A percentile compares a stretch with the other conserved stretches of the same genome.
These are phyloP conservation scores for Nesometra sesokonis DNA, from an alignment of 35 echinoderm and acorn worm genomes.

Conservation along the genomic window DNA sequence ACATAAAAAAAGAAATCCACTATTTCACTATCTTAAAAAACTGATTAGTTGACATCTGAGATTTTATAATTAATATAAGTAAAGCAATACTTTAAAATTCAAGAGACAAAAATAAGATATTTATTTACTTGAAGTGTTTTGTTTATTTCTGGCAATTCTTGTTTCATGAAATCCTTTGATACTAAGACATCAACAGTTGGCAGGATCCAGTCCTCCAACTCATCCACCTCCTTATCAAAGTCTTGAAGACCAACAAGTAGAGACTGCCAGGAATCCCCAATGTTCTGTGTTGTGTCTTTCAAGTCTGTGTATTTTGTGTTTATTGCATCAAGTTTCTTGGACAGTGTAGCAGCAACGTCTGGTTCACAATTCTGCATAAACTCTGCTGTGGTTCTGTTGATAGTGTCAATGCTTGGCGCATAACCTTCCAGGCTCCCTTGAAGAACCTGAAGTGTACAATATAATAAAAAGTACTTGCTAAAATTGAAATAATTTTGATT, in stretches of 20 bases:
- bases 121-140: constrained; percentile 69
- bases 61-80: not conserved
- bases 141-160: constrained; percentile 47
- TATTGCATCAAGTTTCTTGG: constrained; percentile 65
- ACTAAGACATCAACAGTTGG: constrained; percentile 59
- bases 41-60: too few species aligned
- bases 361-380: constrained; percentile 66
- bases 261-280: not conserved
- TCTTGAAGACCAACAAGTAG: constrained; percentile 54
- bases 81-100: not conserved
- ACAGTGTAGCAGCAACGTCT: constrained; percentile 46
- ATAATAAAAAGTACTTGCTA: too few species aligned
- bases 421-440: constrained; percentile 19
- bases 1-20: too few species aligned
- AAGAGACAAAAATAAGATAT: not conserved
- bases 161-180: constrained; percentile 68
- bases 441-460: not conserved
- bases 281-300: not conserved
- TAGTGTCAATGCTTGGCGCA: constrained; percentile 48
- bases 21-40: too few species aligned
- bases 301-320: constrained; percentile 10
- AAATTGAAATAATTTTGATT: too few species aligned
- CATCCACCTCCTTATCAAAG: constrained; percentile 73
- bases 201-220: constrained; percentile 92
- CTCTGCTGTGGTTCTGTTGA: constrained; percentile 25